phyloP scores from a whole-genome alignment of 1,140 invertebrate species.

The Drosophila grimshawi region DNA sequence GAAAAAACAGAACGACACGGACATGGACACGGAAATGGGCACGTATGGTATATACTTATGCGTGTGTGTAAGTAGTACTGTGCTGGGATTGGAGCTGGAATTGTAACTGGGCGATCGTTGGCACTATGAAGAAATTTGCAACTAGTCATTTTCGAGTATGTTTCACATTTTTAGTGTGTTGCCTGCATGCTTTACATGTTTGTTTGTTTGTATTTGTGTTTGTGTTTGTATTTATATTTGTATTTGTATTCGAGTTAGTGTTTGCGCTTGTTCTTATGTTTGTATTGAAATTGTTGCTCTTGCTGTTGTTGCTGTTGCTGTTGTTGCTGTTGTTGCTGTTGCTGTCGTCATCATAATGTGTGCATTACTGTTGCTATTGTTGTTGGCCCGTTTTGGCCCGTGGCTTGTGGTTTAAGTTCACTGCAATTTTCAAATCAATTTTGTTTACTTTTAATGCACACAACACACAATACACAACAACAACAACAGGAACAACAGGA shows the following conservation, averaged over 20 bases:
- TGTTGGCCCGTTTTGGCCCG: conserved; percentile 36
- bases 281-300: conserved; percentile 20
- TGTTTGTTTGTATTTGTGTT: conserved; percentile 31
- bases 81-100: conserved; percentile 13
- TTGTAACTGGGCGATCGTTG: conserved; percentile 25
- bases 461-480: conserved; percentile 6
- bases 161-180: conserved; percentile 73
- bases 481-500: conserved; percentile 30
- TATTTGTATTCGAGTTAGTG: conserved; percentile 24
- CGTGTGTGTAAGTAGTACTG: conserved; percentile 1
- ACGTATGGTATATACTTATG: not conserved
- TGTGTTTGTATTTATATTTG: conserved; percentile 29
- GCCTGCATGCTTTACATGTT: conserved; percentile 29
- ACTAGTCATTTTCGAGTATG: conserved; percentile 78
- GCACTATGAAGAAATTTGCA: conserved; percentile 48
- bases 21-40: conserved; percentile 1
- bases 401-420: conserved; percentile 44
- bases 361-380: conserved; percentile 48
- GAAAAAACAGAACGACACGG: conserved; percentile 53
- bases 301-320: conserved; percentile 61
- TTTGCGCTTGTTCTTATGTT: conserved; percentile 24
- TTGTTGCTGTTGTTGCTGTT: conserved; percentile 50
- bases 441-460: conserved; percentile 80
- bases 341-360: conserved; percentile 75
- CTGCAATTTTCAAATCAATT: conserved; percentile 84